Evolutionary conservation across 2,888 invertebrate species (phyloP), one percentile per base, ranked within the genome.

Genomic region (Aleiodes testaceus): DNA sequence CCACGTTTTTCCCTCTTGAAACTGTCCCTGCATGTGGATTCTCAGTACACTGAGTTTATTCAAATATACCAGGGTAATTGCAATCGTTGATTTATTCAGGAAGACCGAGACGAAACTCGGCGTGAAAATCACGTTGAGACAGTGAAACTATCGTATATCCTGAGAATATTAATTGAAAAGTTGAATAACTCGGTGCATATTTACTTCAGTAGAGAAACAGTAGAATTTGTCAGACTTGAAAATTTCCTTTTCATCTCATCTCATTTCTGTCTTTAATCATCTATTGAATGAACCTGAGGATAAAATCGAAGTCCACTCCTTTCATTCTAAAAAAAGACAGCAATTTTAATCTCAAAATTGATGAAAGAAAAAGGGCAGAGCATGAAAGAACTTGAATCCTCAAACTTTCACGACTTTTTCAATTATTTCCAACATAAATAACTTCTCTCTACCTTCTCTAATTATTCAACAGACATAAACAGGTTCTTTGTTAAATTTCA

Each of bases 41-140:
- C 14, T 44, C 69, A n/a, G 64, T 66, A 73, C 72, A 74, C 75
- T 80, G 79, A 80, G 82, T 84, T 85, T 80, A 85, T 85, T 83
- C 81, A 81, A 81, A 80, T 83, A 81, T 82, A 83, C 79, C 78
- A 75, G 78, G 79, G 84, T 81, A 83, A 85, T 84, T 84, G 82
- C 82, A 83, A 81, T 78, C 75, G 74, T 77, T 79, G 80, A 82
- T 84, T 83, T 81, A 81, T 81, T 78, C 80, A 61, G 66, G 49
- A 55, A 70, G 12, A 66, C 66, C 44, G 49, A 53, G 70, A 66
- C 53, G 55, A 59, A 69, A 66, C 53, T 47, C 50, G 70, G 45
- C 50, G 67, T 72, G 53, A 72, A 68, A 72, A 72, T 36, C 49
- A 20, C 47, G n/a, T 52, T 7, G 45, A 45, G 14, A 6, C n/a